Evolutionary conservation across 1,140 invertebrate species (phyloP).

Genomic region (Drosophila azteca): DNA sequence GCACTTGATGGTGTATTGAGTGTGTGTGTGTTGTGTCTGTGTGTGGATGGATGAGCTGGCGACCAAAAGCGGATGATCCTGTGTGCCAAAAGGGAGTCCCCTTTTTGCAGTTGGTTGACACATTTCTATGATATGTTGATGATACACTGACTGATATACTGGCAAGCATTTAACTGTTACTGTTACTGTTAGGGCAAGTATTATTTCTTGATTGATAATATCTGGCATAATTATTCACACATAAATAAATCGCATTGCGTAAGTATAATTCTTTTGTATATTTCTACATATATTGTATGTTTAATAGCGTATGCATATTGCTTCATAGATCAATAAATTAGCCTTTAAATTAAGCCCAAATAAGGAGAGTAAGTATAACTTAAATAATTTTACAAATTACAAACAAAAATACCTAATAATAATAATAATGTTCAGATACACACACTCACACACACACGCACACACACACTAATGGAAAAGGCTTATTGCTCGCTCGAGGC

Average conservation of each 20-base stretch:
- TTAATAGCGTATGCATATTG: constrained; percentile 33
- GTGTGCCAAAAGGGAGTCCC: not conserved
- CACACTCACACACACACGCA: constrained; percentile 53
- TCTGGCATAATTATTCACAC: constrained; percentile 1
- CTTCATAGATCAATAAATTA: constrained; percentile 57
- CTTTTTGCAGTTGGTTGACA: not conserved
- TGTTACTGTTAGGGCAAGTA: constrained; percentile 31
- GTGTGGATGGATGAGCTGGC: constrained; percentile 26
- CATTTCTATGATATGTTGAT: constrained; percentile 16
- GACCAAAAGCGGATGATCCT: constrained; percentile 21
- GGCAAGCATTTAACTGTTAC: constrained; percentile 38
- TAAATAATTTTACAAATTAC: constrained; percentile 49
- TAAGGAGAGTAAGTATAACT: constrained; percentile 50
- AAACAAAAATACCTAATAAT: constrained; percentile 51
- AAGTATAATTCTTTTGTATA: constrained; percentile 18
- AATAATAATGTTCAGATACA: constrained; percentile 36
- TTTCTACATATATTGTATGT: constrained; percentile 30
- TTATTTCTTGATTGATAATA: not conserved
- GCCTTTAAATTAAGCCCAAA: constrained; percentile 44
- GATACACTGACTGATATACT: constrained; percentile 8
- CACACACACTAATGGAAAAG: no score
- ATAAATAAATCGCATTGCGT: constrained; percentile 26
- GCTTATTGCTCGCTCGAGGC: not conserved
- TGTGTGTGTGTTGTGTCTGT: constrained; percentile 13
- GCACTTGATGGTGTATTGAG: constrained; percentile 17